phyloP scores from a whole-genome alignment of 2,113 vertebrate species.

The Pyxicephalus adspersus region DNA sequence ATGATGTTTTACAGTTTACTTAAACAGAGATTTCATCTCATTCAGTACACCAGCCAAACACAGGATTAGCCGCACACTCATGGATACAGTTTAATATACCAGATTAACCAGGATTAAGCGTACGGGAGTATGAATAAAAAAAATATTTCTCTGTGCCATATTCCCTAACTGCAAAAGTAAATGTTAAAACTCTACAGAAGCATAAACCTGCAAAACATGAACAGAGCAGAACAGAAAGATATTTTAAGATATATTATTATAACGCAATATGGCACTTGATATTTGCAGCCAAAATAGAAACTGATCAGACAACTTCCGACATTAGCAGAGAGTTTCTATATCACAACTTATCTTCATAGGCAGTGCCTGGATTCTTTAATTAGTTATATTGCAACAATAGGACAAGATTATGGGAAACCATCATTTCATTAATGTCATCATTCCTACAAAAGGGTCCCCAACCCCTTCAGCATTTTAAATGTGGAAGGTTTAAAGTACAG shows the following conservation, averaged over 20 bases:
- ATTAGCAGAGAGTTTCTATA: not conserved
- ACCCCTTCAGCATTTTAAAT: too few relatives aligned
- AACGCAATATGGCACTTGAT: too few relatives aligned
- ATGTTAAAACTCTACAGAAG: not conserved
- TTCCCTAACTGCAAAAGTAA: not conserved
- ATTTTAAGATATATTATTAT: too few relatives aligned
- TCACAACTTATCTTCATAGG: too few relatives aligned
- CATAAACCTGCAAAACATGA: not conserved
- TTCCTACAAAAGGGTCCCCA: too few relatives aligned
- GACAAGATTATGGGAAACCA: too few relatives aligned
- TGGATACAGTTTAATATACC: constrained; percentile 27
- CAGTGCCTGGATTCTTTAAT: too few relatives aligned
- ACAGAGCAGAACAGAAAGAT: not conserved
- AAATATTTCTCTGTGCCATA: constrained; percentile 13
- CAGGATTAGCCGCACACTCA: not conserved
- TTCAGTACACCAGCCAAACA: not conserved
- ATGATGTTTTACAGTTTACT: not conserved
- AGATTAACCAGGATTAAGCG: constrained; percentile 18
- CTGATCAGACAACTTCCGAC: too few relatives aligned
- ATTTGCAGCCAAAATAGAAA: too few relatives aligned
- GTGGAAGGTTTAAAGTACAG: too few relatives aligned
- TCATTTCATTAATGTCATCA: too few relatives aligned
- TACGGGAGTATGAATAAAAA: constrained; percentile 27
- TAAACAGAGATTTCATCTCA: not conserved
- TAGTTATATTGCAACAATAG: too few relatives aligned